Percentiles rank a stretch among this genome's conserved stretches.
Evolutionary conservation across 2,888 invertebrate species (phyloP).

Genomic region (Chouioia cunea): DNA sequence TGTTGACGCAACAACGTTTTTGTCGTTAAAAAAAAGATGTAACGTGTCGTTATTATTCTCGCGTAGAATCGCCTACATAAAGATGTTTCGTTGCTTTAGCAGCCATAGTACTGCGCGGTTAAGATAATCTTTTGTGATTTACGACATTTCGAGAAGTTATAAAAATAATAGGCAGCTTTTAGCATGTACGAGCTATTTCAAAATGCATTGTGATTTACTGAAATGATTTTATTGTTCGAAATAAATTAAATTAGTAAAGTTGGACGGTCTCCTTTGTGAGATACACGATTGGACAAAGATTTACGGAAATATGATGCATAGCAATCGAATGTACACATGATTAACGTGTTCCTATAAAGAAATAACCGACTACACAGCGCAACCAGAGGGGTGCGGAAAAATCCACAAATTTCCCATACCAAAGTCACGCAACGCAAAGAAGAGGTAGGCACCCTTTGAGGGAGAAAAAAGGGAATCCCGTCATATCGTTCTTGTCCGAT

Average conservation of each 20-base stretch:
- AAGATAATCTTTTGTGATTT: slow-evolving; percentile 22
- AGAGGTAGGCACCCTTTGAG: too few relatives aligned
- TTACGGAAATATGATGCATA: too few relatives aligned
- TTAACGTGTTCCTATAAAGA: too few relatives aligned
- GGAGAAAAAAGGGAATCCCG: background rate
- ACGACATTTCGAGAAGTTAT: slow-evolving; percentile 20
- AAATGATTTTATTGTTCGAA: too few relatives aligned
- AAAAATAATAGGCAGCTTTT: slow-evolving; percentile 6
- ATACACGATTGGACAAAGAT: too few relatives aligned
- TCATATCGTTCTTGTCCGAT: slow-evolving; percentile 15
- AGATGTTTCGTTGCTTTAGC: slow-evolving; percentile 35
- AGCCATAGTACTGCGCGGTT: background rate
- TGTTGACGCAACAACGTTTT: slow-evolving; percentile 29
- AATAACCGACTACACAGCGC: too few relatives aligned
- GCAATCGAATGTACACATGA: too few relatives aligned
- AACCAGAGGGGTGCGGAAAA: too few relatives aligned
- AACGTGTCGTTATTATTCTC: slow-evolving; percentile 36
- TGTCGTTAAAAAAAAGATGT: slow-evolving; percentile 41
- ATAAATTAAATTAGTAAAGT: too few relatives aligned
- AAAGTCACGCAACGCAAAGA: background rate
- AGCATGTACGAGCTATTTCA: slow-evolving; percentile 2
- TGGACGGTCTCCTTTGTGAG: too few relatives aligned
- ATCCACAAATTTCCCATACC: slow-evolving; percentile 10
- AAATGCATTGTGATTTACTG: too few relatives aligned
- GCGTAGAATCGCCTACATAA: slow-evolving; percentile 37